Percentiles rank a stretch among this genome's conserved stretches.
These are phyloP conservation scores for Dryobates pubescens DNA, from an alignment of 2,797 vertebrate species.

Conservation along the genomic window DNA sequence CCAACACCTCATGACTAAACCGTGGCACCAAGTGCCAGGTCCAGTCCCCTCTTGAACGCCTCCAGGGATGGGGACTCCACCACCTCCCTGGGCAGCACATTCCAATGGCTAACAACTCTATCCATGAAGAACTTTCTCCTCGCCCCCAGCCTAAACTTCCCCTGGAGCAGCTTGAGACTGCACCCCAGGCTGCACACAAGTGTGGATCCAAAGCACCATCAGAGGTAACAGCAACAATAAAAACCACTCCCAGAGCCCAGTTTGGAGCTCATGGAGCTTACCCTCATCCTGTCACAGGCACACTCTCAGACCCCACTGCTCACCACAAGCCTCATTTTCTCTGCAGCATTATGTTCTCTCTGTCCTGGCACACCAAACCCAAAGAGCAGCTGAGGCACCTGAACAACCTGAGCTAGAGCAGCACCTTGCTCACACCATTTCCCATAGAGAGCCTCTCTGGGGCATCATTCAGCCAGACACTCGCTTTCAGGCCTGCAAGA, in stretches of 20 bases:
- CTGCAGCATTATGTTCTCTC: no score
- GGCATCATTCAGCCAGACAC: accelerated
- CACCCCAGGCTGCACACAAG: not conserved
- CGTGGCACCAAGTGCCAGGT: no score
- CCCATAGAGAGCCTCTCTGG: accelerated
- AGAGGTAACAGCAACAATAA: not conserved
- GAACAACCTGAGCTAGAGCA: accelerated
- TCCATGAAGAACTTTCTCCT: no score
- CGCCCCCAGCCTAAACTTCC: no score
- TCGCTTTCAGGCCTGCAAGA: not conserved
- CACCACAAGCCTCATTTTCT: not conserved
- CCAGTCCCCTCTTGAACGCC: no score
- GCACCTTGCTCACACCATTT: not conserved
- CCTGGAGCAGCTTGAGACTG: no score
- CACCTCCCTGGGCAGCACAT: no score
- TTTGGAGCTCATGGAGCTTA: not conserved
- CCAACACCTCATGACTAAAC: no score
- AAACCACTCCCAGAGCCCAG: no score
- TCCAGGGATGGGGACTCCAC: no score
- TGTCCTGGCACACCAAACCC: not conserved
- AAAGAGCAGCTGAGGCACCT: accelerated
- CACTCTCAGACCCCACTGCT: not conserved
- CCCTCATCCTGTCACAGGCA: not conserved
- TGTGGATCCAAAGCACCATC: not conserved
- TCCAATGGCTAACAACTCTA: no score